Base-by-base conservation (phyloP, 2,113 vertebrate genomes). In the Microcebus tavaratra region DNA sequence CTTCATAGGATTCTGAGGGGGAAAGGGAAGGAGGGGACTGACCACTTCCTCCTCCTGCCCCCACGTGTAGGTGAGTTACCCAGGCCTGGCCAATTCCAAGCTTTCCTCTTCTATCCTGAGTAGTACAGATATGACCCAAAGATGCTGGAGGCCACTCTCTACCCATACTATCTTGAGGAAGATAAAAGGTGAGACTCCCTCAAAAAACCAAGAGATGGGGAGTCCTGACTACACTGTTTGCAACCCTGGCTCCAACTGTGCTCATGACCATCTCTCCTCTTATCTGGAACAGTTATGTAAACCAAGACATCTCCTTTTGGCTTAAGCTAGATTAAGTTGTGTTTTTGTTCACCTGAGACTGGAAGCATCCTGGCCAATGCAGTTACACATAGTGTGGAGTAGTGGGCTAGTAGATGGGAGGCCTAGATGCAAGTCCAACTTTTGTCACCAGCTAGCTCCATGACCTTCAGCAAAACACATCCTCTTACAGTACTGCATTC, bases 381-480 rank as follows among this genome's bases (percentile, higher is more conserved):
- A 70, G 75, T 68, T 88, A 75, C 31, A 29, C 39, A 94, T n/a
- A 45, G 78, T 18, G 5, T 31, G 78, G 72, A 27, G 55, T 23
- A 59, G 13, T 67, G 39, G 36, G 36, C 48, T 29, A 12, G 67
- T 4, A 78, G 75, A 75, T 13, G 57, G 55, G 27, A 91, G 57
- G 72, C 48, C 92, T 88, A 57, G 72, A 73, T 65, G 45, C 1
- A 21, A 80, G 85, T 78, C 84, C 82, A 68, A 34, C 36, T 79
- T 86, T 72, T 95, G 45, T 87, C 82, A 96, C 39, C 75, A 90
- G 55, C 57, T 73, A 70, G 55, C 25, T 93, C 73, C 6, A 42
- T 84, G 61, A 90, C 78, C 87, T 75, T 87, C 27, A 94, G 57
- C 53, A 96, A 97, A 82, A 89, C 96, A 93, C 95, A 94, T 96